Evolutionary conservation across 1,140 invertebrate genomes (phyloP), one percentile per base, ranked within the genome.

Genomic region (Cydia strobilella): DNA sequence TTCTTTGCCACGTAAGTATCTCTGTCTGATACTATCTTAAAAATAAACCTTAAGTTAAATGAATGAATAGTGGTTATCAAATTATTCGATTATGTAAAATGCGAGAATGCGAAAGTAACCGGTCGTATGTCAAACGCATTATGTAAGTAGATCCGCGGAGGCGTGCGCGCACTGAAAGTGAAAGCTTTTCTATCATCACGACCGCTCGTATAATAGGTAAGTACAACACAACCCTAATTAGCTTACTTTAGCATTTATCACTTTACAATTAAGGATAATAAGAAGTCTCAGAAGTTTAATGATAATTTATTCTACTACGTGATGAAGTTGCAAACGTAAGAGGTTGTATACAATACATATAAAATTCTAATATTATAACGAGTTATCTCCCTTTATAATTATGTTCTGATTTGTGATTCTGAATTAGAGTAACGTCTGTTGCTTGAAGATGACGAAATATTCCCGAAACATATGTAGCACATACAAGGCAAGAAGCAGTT

Each of bases 101-200:
- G n/a, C 54, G 54, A 59, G 54, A 7, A 23, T 23, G 6, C 18
- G 10, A 59, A 10, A 23, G 54, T 10, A 23, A 59, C n/a, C 54
- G 9, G 10, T 7, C 54, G 18, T 69, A 69, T 69, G 65, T 35
- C 65, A 59, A 69, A 12, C n/a, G 27, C 15, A 42, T 75, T 66
- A 48, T 72, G 59, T 20, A 27, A 35, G 48, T 73, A 77, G 74
- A 78, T 63, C 65, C 23, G 73, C 48, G 45, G 65, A 48, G 81
- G 80, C 75, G 77, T 74, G 84, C 75, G 77, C 78, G 79, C 62
- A 75, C 79, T 78, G 77, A 76, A 20, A 88, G 86, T 85, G 85
- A 88, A 88, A 88, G 85, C 84, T 77, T 69, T 69, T 65, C 73
- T 76, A 80, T 80, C 76, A 80, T 85, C 86, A 88, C 85, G 86